Evolutionary conservation across 2,797 vertebrate species (phyloP), one percentile per base, ranked within the genome.

Genomic region (Sebastes reedi): DNA sequence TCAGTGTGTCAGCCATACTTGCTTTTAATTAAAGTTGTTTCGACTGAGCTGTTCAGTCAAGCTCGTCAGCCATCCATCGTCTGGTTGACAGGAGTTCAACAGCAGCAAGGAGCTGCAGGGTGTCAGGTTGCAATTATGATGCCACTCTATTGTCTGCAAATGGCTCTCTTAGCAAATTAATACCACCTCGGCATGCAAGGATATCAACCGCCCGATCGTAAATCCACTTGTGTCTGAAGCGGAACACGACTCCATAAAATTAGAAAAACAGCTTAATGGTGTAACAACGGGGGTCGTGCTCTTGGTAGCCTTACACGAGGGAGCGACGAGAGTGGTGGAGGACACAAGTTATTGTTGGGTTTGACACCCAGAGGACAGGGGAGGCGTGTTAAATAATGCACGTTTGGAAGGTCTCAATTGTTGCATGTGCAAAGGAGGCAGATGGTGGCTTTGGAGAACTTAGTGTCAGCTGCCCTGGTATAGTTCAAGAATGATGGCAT

Each of bases 21-120:
- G 77, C 80, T 91, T 94, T 93, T 91, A 94, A 94, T 94, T 91
- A 92, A 94, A 93, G 82, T 78, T 72, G 80, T 84, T 89, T 88
- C 61, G 55, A 50, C 75, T 42, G 54, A 25, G 77, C 64, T 88
- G 81, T 80, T 86, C 80, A 89, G 55, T 88, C 74, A 61, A 73
- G 87, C 82, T 75, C 77, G 78, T 87, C 81, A 68, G 42, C 73
- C 39, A 86, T 88, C 77, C 83, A 80, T 92, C 83, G 59, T 66
- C 67, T 20, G 78, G 65, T 74, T 87, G 89, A 90, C 87, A 84
- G 83, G 72, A 73, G 80, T 59, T 87, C 82, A 73, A 36, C 74
- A 22, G 83, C 77, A 72, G 87, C 70, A 65, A 75, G 67, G 81
- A 72, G 77, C 77, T 67, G 75, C 79, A 61, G 67, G 84, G 85